These are phyloP conservation scores for Ploceus nigricollis DNA, from an alignment of 2,113 vertebrate genomes.

Conservation along the genomic window DNA sequence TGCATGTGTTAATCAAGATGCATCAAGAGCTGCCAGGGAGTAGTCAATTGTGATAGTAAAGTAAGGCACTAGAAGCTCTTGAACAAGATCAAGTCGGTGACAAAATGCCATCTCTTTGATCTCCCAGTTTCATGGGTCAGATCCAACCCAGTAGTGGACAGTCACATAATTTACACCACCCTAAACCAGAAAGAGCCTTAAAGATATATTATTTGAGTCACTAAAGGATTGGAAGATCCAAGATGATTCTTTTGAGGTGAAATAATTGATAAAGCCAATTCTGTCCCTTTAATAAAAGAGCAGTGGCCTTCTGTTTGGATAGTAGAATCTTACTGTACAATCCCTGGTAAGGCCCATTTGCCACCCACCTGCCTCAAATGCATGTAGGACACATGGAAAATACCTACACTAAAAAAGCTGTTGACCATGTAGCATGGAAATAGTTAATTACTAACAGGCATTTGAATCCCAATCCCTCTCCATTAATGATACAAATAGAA, in stretches of 20 bases:
- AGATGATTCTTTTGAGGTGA: background rate
- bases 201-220: background rate
- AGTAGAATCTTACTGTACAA: background rate
- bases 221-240: background rate
- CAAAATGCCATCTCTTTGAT: background rate
- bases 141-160: background rate
- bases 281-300: background rate
- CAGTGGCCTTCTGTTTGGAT: background rate
- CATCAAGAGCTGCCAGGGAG: background rate
- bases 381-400: background rate
- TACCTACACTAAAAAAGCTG: background rate
- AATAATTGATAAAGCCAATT: background rate
- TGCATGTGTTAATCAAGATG: background rate
- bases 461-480: background rate
- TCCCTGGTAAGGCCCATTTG: background rate
- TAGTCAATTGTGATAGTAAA: background rate
- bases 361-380: background rate
- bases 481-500: background rate
- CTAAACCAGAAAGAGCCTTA: background rate
- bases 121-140: background rate
- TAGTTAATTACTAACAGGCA: background rate
- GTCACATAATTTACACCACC: background rate
- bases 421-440: background rate
- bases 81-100: background rate
- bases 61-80: background rate